phyloP scores from a whole-genome alignment of 1,140 invertebrate species.

The Tetramorium parvispinum region DNA sequence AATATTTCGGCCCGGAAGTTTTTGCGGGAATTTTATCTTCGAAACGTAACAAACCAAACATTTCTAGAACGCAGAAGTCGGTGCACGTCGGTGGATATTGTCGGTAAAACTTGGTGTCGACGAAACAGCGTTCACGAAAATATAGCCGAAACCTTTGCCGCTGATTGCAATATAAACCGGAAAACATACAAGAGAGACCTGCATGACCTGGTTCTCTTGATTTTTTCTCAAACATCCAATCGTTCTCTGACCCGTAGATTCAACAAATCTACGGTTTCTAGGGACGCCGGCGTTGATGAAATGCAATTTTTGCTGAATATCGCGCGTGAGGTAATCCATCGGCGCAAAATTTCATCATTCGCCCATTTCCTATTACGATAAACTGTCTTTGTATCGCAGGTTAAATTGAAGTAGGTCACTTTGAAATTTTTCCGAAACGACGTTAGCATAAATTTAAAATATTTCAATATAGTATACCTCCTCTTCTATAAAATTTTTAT shows the following conservation, averaged over 20 bases:
- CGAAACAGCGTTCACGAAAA: background rate
- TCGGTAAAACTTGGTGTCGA: background rate
- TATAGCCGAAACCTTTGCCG: background rate
- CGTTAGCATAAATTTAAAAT: slow-evolving; percentile 3
- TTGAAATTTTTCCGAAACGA: background rate
- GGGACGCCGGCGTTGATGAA: slow-evolving; percentile 13
- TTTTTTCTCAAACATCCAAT: slow-evolving; percentile 19
- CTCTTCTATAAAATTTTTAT: background rate
- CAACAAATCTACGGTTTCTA: slow-evolving; percentile 16
- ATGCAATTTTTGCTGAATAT: slow-evolving; percentile 41
- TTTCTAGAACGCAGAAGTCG: background rate
- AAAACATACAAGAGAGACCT: slow-evolving; percentile 1
- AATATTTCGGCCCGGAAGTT: background rate
- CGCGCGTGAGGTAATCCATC: slow-evolving; percentile 12
- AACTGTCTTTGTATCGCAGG: background rate
- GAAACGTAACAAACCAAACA: background rate
- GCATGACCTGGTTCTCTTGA: background rate
- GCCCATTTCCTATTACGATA: slow-evolving; percentile 12
- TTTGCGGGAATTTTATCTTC: background rate
- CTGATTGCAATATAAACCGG: slow-evolving; percentile 2
- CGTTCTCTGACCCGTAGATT: background rate
- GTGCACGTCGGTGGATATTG: background rate
- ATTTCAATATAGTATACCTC: background rate
- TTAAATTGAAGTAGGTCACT: slow-evolving; percentile 22
- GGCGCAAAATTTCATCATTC: slow-evolving; percentile 28